Evolutionary conservation across 2,888 invertebrate species (phyloP).

Genomic region (Cryptus armator): DNA sequence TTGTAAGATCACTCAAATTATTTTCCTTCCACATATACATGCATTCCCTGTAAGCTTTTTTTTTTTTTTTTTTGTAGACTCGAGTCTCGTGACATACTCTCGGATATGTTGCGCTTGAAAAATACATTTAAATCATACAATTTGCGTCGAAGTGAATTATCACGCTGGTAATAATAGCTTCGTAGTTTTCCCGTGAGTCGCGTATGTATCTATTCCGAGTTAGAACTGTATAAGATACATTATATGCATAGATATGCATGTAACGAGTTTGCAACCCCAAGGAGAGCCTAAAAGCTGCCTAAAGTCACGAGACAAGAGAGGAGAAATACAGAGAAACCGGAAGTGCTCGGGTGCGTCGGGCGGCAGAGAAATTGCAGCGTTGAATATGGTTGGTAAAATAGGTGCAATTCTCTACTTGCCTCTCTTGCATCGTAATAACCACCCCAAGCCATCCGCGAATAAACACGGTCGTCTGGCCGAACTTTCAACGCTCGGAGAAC

Average conservation of each 20-base stretch:
- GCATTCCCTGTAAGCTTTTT: not conserved
- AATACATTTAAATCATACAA: slow-evolving; percentile 50
- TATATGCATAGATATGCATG: slow-evolving; percentile 20
- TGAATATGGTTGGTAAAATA: slow-evolving; percentile 42
- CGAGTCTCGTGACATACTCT: slow-evolving; percentile 39
- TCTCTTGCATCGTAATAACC: slow-evolving; percentile 57
- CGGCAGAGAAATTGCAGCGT: slow-evolving; percentile 28
- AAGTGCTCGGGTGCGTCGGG: slow-evolving; percentile 25
- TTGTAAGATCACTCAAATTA: slow-evolving; percentile 29
- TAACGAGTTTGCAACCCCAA: slow-evolving; percentile 47
- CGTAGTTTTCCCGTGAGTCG: slow-evolving; percentile 38
- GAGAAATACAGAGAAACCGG: slow-evolving; percentile 33
- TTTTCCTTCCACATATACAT: slow-evolving; percentile 10
- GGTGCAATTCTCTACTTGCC: slow-evolving; percentile 15
- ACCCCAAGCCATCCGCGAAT: slow-evolving; percentile 65
- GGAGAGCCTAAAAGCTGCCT: slow-evolving; percentile 57
- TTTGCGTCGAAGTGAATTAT: slow-evolving; percentile 37
- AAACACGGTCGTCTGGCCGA: slow-evolving; percentile 74
- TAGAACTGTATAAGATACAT: not conserved
- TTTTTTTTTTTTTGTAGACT: slow-evolving; percentile 17
- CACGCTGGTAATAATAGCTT: slow-evolving; percentile 51
- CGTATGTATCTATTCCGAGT: not conserved
- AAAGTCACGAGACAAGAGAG: slow-evolving; percentile 45
- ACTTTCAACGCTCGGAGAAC: slow-evolving; percentile 76
- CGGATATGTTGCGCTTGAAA: slow-evolving; percentile 41